Evolutionary conservation across 2,797 vertebrate genomes (phyloP), one percentile per base, ranked within the genome.

Genomic region (Oreonectes daqikongensis): DNA sequence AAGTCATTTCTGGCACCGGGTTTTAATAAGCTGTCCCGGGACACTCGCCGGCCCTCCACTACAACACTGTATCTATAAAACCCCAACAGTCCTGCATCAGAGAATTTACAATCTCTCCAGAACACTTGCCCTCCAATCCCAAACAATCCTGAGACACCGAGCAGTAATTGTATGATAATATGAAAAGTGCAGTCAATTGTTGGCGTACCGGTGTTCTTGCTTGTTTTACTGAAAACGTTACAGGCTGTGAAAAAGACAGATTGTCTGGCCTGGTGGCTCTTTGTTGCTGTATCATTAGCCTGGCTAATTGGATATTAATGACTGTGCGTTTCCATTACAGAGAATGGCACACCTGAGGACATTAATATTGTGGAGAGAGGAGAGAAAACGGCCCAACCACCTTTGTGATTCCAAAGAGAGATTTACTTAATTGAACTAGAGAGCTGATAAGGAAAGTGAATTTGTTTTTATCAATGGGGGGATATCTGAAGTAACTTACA

Each of bases 291-390:
- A 72, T 88, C 89, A 91, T 92, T 91, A 91, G 85, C 90, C 83
- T 84, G 83, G 84, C 90, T 92, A 92, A 93, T 92, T 92, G 90
- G 87, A 91, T 92, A 92, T 93, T 92, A 92, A 93, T 91, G 91
- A 91, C 86, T 89, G 75, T 87, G 88, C 76, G 86, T 86, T 92
- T 89, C 89, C 85, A 87, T 91, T 90, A 86, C 86, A 86, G 84
- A 5, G 72, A 82, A 86, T 82, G 73, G 65, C 59, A 73, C 60
- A 74, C 84, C 83, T 85, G 87, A 81, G 83, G 82, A 86, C 86
- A 88, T 80, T 82, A 77, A 74, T 71, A 64, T 79, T 83, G 85
- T 79, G 81, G 69, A 14, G 63, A 82, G 78, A 79, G 78, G 83
- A 80, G 77, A 83, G 83, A 81, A 82, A 84, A 81, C 67, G 81